A percentile compares a stretch with the other conserved stretches of the same genome.
Conservation (phyloP, 2,888 invertebrate species). For the Blera fallax region DNA sequence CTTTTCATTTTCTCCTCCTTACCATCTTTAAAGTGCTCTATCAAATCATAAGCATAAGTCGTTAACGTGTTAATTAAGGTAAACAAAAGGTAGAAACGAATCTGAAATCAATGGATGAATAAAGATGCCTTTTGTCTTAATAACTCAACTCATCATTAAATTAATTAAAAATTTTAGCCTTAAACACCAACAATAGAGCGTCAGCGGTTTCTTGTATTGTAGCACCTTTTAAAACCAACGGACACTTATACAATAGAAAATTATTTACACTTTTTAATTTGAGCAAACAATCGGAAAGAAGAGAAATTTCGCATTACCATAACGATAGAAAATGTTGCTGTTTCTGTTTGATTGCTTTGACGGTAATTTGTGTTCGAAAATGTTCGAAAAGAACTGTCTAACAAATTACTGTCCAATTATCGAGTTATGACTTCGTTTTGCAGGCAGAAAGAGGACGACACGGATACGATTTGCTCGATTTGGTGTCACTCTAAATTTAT, state of each 20-base stretch:
- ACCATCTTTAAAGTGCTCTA: neutral
- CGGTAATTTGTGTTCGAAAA: neutral
- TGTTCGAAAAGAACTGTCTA: neutral
- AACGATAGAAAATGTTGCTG: neutral
- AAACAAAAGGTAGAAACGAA: neutral
- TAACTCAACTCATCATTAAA: slow-evolving; percentile 1
- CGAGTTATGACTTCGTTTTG: neutral
- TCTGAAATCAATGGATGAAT: neutral
- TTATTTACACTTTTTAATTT: neutral
- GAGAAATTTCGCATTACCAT: slow-evolving; percentile 20
- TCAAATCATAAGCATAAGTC: slow-evolving; percentile 37
- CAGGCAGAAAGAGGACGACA: neutral
- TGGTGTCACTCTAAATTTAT: too few relatives aligned
- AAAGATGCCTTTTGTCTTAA: neutral
- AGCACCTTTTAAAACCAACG: neutral
- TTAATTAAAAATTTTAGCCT: slow-evolving; percentile 5
- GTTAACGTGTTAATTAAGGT: slow-evolving; percentile 41
- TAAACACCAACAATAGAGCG: neutral
- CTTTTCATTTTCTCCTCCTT: neutral
- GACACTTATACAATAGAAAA: neutral
- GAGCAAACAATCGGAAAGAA: slow-evolving; percentile 9
- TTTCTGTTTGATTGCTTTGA: neutral
- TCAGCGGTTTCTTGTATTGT: neutral
- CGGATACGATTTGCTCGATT: neutral
- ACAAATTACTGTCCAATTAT: slow-evolving; percentile 3